Base-by-base conservation (phyloP, 1,140 invertebrate genomes). In the Lethrus apterus region DNA sequence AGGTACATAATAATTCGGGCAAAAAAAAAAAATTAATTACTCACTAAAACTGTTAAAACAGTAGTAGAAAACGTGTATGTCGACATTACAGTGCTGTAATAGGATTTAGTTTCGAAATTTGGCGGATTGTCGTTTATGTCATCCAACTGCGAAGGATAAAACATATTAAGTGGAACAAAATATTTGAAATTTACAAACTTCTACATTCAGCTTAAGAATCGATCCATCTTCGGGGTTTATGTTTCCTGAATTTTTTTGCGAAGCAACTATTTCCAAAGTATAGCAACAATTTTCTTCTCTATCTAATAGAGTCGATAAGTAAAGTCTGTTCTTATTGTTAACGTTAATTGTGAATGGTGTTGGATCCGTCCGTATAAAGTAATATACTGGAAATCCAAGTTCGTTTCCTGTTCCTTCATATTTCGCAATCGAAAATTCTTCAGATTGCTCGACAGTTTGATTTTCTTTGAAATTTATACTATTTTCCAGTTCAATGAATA, bases 51-150 rank as follows among this genome's bases (percentile, higher is more conserved):
- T 5, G 60, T 66, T 3, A 75, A 53, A 4, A 75, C 57, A 17
- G 62, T 52, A 43, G 66, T 71, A 33, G 62, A 65, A 21, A 70
- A 63, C 7, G 34, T 47, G 51, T 74, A 68, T 2, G 56, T 46
- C 1, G 64, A 58, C 0, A 68, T 67, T 21, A 75, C 69, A 11
- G 71, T 71, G 2, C 65, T 71, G 0, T 64, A 68, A 55, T 75
- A 76, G 5, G 66, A 23, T 0, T 55, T 40, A n/a, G 57, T 46
- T 3, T 55, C 52, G 58, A 77, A 77, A 19, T 53, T 58, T 11
- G 75, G 75, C 15, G 58, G 29, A 54, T 69, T 69, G 14, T 76
- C 74, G 51, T 76, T 69, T 1, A 68, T 64, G 58, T 77, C 74
- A 24, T 65, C 45, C 0, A 77, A 72, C 71, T 74, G 48, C 20